Conservation (phyloP, 2,888 invertebrate genomes). For the Drosophila siamana region DNA sequence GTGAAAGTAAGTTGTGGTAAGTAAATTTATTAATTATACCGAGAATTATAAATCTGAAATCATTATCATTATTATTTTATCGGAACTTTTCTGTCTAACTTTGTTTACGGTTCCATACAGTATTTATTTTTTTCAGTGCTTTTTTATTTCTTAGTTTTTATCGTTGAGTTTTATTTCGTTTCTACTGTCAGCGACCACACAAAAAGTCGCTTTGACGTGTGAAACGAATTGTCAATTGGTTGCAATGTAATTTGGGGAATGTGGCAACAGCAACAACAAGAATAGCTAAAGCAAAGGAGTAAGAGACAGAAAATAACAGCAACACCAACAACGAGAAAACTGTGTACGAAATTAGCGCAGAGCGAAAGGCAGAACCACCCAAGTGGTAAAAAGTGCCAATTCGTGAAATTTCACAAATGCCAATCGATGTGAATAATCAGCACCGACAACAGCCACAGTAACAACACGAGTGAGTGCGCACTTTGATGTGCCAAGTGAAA, state of each 20-base stretch:
- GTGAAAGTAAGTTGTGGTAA: too few relatives aligned
- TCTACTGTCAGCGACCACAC: constrained; percentile 60
- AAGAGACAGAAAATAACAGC: neutral
- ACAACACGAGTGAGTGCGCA: constrained; percentile 21
- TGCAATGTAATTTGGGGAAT: constrained; percentile 56
- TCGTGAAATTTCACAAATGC: constrained; percentile 81
- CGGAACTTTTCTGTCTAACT: neutral
- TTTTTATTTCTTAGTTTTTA: neutral
- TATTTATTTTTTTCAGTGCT: neutral
- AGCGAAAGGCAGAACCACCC: constrained; percentile 60
- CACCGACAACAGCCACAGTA: constrained; percentile 61
- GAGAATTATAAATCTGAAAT: too few relatives aligned
- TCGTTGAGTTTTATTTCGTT: constrained; percentile 2
- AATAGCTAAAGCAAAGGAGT: constrained; percentile 3
- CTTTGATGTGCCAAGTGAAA: constrained; percentile 68
- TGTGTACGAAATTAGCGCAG: constrained; percentile 45
- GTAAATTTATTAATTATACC: too few relatives aligned
- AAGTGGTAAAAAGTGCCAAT: constrained; percentile 80
- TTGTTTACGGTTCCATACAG: neutral
- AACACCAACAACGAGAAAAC: constrained; percentile 10
- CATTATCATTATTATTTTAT: neutral
- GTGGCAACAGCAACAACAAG: constrained; percentile 48
- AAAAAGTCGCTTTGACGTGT: constrained; percentile 63
- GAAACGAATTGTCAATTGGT: constrained; percentile 63
- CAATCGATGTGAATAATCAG: constrained; percentile 82